Evolutionary conservation across 2,113 vertebrate species (phyloP), one percentile per base, ranked within the genome.

Genomic region (Hemiprocne comata): DNA sequence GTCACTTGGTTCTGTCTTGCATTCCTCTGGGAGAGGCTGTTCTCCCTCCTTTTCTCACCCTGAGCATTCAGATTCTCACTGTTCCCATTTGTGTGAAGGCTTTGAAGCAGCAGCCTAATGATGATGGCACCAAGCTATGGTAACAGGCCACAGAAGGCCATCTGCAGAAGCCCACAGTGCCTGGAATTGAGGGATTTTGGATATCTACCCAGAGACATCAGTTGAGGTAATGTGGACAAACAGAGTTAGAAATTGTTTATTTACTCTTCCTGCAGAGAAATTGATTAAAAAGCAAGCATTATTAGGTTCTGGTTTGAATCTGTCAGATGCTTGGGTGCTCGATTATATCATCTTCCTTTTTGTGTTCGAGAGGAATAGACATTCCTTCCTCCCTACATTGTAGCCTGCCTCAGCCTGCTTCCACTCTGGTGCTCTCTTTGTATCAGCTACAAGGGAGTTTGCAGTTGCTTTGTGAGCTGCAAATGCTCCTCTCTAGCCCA

Each of bases 101-200:
- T 71, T 44, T 74, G 70, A 17, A 26, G 8, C 0, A 0, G 5
- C 4, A 28, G 14, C 31, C 51, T 70, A 13, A 38, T 33, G 69
- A 46, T 5, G 3, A 1, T 51, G 58, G 9, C 14, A 24, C 26
- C 20, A 9, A 50, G 55, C 38, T 28, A 5, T 15, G 23, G 40
- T 48, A 82, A 7, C 2, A 48, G 60, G 57, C n/a, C n/a, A 29
- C 31, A 70, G 67, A 53, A 67, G 72, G 20, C 34, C 40, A 15
- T 3, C 17, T 34, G 65, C 51, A 61, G 55, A 46, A 77, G 25
- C 31, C 5, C 9, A 17, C 20, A 33, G 60, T 23, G 10, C 25
- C 44, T 77, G 78, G 34, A 46, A 48, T 16, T 0, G 1, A 73
- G 40, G 33, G 33, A 9, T 89, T 61, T 84, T 38, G 69, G 20